Conservation (phyloP, 2,113 vertebrate species). For the Clupea harengus region DNA sequence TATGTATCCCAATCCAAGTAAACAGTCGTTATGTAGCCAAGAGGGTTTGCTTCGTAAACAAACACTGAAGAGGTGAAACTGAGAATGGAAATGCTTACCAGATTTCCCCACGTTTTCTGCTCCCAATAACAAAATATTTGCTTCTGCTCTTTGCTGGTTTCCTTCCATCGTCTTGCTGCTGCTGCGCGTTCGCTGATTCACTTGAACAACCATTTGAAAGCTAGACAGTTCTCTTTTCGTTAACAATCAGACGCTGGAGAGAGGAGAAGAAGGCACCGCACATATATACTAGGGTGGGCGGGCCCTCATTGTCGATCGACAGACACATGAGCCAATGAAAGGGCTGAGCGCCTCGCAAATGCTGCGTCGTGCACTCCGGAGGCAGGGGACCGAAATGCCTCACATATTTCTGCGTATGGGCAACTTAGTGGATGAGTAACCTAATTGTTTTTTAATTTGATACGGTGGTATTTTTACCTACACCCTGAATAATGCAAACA, state of each 20-base stretch:
- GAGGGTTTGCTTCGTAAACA: neutral
- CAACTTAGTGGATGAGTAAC: neutral
- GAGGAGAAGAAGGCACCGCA: neutral
- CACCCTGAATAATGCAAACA: neutral
- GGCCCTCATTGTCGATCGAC: neutral
- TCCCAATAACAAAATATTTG: slow-evolving; percentile 57
- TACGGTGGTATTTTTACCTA: neutral
- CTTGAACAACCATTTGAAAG: slow-evolving; percentile 64
- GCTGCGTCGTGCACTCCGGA: neutral
- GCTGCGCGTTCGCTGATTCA: slow-evolving; percentile 44
- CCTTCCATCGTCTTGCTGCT: slow-evolving; percentile 55
- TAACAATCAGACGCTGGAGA: neutral
- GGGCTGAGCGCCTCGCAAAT: neutral
- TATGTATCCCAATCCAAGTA: no score
- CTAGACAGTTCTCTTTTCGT: neutral
- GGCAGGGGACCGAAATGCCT: neutral
- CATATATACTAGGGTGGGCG: slow-evolving; percentile 21
- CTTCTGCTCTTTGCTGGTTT: slow-evolving; percentile 50
- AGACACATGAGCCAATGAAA: slow-evolving; percentile 32
- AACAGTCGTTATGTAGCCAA: no score
- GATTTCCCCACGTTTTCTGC: slow-evolving; percentile 63
- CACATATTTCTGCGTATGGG: neutral
- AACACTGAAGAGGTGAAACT: neutral
- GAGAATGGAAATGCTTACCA: slow-evolving; percentile 40
- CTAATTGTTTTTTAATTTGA: neutral